Conservation (phyloP, 2,797 vertebrate genomes). For the Melanotaenia maccullochi region DNA sequence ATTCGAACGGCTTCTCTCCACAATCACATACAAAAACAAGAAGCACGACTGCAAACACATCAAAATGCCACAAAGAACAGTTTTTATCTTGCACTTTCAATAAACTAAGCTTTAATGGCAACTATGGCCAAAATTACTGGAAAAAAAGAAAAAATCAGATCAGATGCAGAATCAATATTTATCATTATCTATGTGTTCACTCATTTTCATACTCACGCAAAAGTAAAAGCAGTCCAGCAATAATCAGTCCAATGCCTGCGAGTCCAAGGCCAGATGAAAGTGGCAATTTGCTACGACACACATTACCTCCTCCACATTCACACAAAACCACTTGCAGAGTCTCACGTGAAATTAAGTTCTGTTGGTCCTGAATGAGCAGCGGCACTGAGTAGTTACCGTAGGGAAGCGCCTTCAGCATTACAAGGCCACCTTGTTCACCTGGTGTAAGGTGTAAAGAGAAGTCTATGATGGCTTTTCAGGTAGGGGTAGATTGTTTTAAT, state of each 20-base stretch:
- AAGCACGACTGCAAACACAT: constrained; percentile 74
- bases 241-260: constrained; percentile 62
- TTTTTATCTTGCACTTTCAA: too few relatives aligned
- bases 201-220: constrained; percentile 76
- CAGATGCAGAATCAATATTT: too few relatives aligned
- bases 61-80: background rate
- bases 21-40: constrained; percentile 14
- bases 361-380: constrained; percentile 82
- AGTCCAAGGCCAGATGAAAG: constrained; percentile 36
- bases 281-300: constrained; percentile 52
- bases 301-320: constrained; percentile 61
- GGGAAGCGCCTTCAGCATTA: constrained; percentile 69
- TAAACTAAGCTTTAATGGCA: too few relatives aligned
- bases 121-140: too few relatives aligned
- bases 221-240: constrained; percentile 72
- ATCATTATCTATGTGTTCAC: background rate
- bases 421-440: constrained; percentile 79
- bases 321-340: constrained; percentile 78
- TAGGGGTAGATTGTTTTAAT: background rate
- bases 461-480: background rate
- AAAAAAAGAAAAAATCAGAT: too few relatives aligned
- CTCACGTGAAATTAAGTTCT: constrained; percentile 64
- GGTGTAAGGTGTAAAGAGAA: constrained; percentile 19
- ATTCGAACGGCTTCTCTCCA: background rate
- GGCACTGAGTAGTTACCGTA: constrained; percentile 82